phyloP scores from a whole-genome alignment of 2,113 vertebrate genomes.

The Xiphophorus maculatus region DNA sequence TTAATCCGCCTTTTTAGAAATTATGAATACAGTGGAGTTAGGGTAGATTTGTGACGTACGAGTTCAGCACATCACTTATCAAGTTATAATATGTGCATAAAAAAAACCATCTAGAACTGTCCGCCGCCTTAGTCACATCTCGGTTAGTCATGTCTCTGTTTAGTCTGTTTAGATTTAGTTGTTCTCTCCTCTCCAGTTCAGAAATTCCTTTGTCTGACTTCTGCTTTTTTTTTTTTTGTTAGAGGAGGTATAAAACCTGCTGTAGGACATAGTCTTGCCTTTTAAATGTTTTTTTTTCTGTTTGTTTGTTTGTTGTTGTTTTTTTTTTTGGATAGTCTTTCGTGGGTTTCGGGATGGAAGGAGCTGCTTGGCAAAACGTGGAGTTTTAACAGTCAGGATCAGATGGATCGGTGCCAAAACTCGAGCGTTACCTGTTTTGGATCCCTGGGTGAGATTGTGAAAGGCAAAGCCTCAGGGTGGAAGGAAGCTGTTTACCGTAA shows the following conservation, averaged over 20 bases:
- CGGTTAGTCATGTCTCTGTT: conserved; percentile 69
- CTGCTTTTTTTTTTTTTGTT: conserved; percentile 31
- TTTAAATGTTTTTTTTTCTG: conserved; percentile 1
- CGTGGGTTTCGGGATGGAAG: conserved; percentile 55
- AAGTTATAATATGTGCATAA: conserved; percentile 22
- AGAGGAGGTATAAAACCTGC: conserved; percentile 1
- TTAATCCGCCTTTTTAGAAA: conserved; percentile 10
- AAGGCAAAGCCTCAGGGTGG: conserved; percentile 63
- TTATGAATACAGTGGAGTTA: conserved; percentile 19
- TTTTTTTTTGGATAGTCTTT: conserved; percentile 39
- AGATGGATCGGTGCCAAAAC: conserved; percentile 70
- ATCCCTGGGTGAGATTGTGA: conserved; percentile 58
- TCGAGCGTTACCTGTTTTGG: conserved; percentile 67
- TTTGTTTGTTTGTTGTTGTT: conserved; percentile 4
- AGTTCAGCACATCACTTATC: conserved; percentile 30
- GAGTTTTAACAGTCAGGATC: conserved; percentile 51
- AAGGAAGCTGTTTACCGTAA: conserved; percentile 66
- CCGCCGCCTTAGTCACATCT: conserved; percentile 63
- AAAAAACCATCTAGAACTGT: conserved; percentile 29
- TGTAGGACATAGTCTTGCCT: conserved; percentile 14
- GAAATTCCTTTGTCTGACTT: conserved; percentile 44
- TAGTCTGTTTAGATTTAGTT: conserved; percentile 69
- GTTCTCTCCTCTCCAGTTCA: conserved; percentile 25
- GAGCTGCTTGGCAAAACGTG: conserved; percentile 61
- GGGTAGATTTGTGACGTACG: conserved; percentile 2